Conservation (phyloP, 2,888 invertebrate species). For the Eupithecia inturbata region DNA sequence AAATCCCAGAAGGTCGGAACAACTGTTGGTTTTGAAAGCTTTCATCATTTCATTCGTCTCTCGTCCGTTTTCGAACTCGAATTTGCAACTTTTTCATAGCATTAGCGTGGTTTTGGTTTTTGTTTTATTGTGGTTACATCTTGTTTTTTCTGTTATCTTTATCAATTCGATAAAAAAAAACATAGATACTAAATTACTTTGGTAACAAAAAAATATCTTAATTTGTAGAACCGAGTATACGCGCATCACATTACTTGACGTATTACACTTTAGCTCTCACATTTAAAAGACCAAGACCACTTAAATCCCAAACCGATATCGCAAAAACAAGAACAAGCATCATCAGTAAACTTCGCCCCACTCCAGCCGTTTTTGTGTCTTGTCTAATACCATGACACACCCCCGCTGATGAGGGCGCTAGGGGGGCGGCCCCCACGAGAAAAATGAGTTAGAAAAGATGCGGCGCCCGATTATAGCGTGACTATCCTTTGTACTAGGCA, state of each 20-base stretch:
- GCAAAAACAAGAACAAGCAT: constrained; percentile 61
- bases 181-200: too few relatives aligned
- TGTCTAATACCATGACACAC: constrained; percentile 83
- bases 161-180: too few relatives aligned
- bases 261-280: not conserved
- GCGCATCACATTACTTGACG: not conserved
- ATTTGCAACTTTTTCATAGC: not conserved
- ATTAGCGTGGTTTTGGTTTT: not conserved
- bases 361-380: constrained; percentile 82
- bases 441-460: constrained; percentile 85
- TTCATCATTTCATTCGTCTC: not conserved
- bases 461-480: constrained; percentile 81
- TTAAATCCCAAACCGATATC: constrained; percentile 51
- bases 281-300: constrained; percentile 10
- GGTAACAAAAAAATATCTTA: not conserved
- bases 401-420: constrained; percentile 68
- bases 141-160: not conserved
- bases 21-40: not conserved
- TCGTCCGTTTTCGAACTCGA: not conserved
- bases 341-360: constrained; percentile 75
- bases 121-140: not conserved
- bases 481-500: constrained; percentile 76
- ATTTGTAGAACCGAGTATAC: not conserved
- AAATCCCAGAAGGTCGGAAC: not conserved
- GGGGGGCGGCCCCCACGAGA: constrained; percentile 69